A percentile compares a stretch with the other conserved stretches of the same genome.
Conservation (phyloP, 2,888 invertebrate species). For the Bugula neritina region DNA sequence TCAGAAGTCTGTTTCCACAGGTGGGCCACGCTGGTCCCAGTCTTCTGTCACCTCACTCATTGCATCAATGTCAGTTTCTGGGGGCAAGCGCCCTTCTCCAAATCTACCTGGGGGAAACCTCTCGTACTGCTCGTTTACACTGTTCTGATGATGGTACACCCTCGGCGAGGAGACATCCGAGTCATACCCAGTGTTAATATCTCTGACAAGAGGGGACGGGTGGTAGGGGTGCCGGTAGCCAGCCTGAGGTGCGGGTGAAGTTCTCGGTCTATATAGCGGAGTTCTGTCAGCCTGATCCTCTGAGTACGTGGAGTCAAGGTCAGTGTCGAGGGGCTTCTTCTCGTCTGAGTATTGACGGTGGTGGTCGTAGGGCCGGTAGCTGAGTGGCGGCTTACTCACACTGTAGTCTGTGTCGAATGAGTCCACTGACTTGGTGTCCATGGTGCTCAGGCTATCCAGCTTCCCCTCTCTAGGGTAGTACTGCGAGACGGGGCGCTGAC, state of each 20-base stretch:
- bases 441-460: conserved; percentile 13
- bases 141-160: background rate
- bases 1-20: conserved; percentile 23
- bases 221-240: background rate
- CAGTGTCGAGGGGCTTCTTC: conserved; percentile 17
- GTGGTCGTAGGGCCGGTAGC: conserved; percentile 22
- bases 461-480: background rate
- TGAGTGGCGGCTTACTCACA: background rate
- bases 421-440: conserved; percentile 20
- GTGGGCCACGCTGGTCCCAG: background rate
- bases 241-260: background rate
- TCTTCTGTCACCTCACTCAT: conserved; percentile 25
- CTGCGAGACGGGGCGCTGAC: background rate
- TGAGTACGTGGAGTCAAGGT: conserved; percentile 17
- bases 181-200: background rate
- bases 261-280: background rate
- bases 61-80: conserved; percentile 17
- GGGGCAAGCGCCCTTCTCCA: background rate
- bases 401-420: conserved; percentile 6
- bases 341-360: conserved; percentile 18
- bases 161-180: background rate
- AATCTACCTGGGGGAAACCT: background rate
- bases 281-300: background rate
- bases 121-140: background rate
- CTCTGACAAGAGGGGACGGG: background rate